phyloP scores from a whole-genome alignment of 2,888 invertebrate species.

The Subacronicta megacephala region DNA sequence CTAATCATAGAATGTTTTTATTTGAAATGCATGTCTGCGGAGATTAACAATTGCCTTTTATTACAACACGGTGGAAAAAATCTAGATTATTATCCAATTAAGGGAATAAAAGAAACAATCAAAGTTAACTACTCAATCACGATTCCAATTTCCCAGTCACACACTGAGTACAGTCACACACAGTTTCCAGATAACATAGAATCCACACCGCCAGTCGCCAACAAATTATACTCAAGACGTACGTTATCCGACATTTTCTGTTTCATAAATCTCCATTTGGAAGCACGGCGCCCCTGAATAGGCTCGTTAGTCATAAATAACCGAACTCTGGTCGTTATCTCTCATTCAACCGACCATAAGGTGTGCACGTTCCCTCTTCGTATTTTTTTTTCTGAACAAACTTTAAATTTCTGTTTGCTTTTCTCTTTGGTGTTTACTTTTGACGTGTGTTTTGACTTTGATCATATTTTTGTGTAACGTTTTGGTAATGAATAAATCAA shows the following conservation, averaged over 20 bases:
- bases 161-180: conserved; percentile 20
- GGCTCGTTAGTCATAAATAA: conserved; percentile 89
- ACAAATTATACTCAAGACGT: conserved; percentile 81
- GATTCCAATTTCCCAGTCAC: conserved; percentile 10
- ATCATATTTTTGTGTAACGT: no score
- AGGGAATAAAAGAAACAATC: conserved; percentile 1
- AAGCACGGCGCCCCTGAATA: conserved; percentile 80
- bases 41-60: no score
- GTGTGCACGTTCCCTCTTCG: conserved; percentile 61
- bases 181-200: conserved; percentile 48
- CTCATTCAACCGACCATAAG: conserved; percentile 79
- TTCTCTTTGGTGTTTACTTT: conserved; percentile 52
- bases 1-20: no score
- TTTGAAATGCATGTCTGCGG: no score
- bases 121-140: background rate
- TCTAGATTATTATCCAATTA: background rate
- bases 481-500: background rate
- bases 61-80: background rate
- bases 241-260: conserved; percentile 83
- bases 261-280: conserved; percentile 88
- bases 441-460: conserved; percentile 9
- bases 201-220: conserved; percentile 54
- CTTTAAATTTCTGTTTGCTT: conserved; percentile 68
- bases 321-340: conserved; percentile 86
- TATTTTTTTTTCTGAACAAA: conserved; percentile 59